Base-by-base conservation (phyloP, 2,113 vertebrate genomes). In the Pteruthius melanotis region DNA sequence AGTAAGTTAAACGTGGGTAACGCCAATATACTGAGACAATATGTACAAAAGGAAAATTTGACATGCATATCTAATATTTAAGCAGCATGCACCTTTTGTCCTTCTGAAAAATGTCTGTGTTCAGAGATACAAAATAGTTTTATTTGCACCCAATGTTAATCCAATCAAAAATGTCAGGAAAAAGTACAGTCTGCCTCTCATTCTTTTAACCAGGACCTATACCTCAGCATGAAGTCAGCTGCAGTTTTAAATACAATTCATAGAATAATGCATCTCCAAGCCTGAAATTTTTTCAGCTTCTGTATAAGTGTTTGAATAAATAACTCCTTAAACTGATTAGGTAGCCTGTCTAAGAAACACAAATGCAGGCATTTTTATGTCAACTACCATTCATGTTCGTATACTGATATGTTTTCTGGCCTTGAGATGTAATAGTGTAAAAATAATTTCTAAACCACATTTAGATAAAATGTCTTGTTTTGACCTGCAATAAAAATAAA, bases 311-410 rank as follows among this genome's bases (percentile, higher is more conserved):
- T 83, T 89, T 72, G 65, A 88, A 94, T 90, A 96, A 94, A 87
- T 69, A 93, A 75, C 54, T 88, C 77, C 91, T 79, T 94, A 87
- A 95, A 64, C 35, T 57, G 75, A 89, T 95, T 84, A 77, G 93
- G 53, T 33, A 28, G 19, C 23, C 72, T 88, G 26, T 74, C 71
- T 71, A 49, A 74, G 76, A 94, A 95, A 85, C 64, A 23, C 7
- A 90, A 90, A 93, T 30, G 45, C n/a, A 71, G 59, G 33, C 84
- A 60, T 74, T 84, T 74, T 90, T 42, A 53, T 86, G 60, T 71
- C 37, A 89, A 33, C 13, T 50, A 26, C 81, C 42, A 14, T 64
- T 94, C 37, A 31, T 33, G 35, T 74, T 87, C 15, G 1, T 95
- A 17, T 37, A 65, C 12, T 1, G 0, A 78, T 31, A 11, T 74